Base-by-base conservation (phyloP, 2,797 vertebrate species). In the Potorous gilbertii region DNA sequence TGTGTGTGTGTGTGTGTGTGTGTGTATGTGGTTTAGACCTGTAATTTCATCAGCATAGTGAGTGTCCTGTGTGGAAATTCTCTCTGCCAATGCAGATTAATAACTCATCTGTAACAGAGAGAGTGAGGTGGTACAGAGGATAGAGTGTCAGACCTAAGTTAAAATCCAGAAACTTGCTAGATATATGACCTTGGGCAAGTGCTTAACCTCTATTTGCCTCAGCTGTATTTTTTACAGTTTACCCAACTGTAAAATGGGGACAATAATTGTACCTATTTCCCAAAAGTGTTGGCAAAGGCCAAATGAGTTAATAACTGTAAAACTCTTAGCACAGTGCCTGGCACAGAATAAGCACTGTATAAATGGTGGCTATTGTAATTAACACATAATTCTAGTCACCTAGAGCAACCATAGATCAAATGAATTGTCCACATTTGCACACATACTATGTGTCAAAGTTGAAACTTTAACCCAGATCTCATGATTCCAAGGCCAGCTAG, bases 221-320 rank as follows among this genome's bases (percentile, higher is more conserved):
- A 56, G n/a, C n/a, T n/a, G n/a, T n/a, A n/a, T n/a, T n/a, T n/a
- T n/a, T n/a, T n/a, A n/a, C n/a, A n/a, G 90, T 90, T 93, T 50
- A 54, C 14, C 18, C 66, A 91, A 95, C 90, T 94, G 66, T 95
- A 95, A 97, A 95, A 59, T 91, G 74, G 59, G 28, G 1, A 89
- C 34, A 90, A 91, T 66, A n/a, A 81, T 81, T 92, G 52, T 0
- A 92, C 18, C 74, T 46, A 10, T 21, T 46, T 81, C n/a, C 34
- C 14, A 62, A 21, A n/a, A 0, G n/a, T 55, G 4, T 29, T 93
- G n/a, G 34, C 21, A 52, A 94, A n/a, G 29, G 91, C 21, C 56
- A 91, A 96, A 57, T 91, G 54, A 55, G 29, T 94, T 2, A 31
- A 91, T 55, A 29, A 56, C 50, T 94, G 0, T 56, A 66, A 92